Evolutionary conservation across 2,113 vertebrate genomes (phyloP).

Genomic region (Pelobates fuscus): DNA sequence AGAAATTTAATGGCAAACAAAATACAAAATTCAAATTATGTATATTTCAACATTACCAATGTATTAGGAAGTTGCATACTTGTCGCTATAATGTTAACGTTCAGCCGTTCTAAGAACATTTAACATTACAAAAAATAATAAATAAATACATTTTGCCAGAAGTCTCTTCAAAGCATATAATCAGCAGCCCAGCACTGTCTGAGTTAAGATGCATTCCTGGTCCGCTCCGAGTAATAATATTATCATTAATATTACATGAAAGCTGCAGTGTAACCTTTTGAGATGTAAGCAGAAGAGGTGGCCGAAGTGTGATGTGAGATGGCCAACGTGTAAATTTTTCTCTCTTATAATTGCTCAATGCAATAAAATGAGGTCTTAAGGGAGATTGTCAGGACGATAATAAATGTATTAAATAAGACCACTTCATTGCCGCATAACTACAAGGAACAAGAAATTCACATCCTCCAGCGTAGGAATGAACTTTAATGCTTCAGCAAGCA

Average conservation of each 20-base stretch:
- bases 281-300: constrained; percentile 28
- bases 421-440: constrained; percentile 7
- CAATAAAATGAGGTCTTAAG: constrained; percentile 30
- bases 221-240: constrained; percentile 42
- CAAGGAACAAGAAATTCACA: constrained; percentile 15
- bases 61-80: too few species aligned
- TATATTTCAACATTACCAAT: too few species aligned
- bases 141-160: too few species aligned
- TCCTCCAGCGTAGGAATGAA: not conserved
- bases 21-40: too few species aligned
- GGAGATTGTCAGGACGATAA: constrained; percentile 12
- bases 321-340: constrained; percentile 39
- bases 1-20: too few species aligned
- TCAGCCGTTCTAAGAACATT: too few species aligned
- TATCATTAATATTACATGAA: constrained; percentile 48
- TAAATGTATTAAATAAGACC: constrained; percentile 32
- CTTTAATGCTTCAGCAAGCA: too few species aligned
- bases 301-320: constrained; percentile 8
- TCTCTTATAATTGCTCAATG: constrained; percentile 28
- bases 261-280: constrained; percentile 35
- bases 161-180: too few species aligned
- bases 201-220: constrained; percentile 21
- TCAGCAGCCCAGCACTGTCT: not conserved
- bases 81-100: too few species aligned
- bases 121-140: too few species aligned